These are phyloP conservation scores for Sinocyclocheilus maitianheensis DNA, from an alignment of 2,113 vertebrate genomes.

Conservation along the genomic window DNA sequence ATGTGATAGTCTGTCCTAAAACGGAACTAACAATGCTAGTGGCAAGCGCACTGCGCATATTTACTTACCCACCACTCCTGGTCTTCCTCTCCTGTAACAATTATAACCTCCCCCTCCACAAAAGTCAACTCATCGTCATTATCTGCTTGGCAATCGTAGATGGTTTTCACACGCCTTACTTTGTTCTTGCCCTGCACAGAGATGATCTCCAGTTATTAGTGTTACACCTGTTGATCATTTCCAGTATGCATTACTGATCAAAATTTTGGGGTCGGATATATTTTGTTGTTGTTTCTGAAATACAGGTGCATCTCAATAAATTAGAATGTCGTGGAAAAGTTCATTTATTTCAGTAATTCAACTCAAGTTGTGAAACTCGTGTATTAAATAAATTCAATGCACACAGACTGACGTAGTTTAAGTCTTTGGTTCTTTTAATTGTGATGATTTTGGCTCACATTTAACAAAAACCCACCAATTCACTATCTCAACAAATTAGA, in stretches of 20 bases:
- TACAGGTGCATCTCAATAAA: no score
- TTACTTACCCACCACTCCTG: constrained; percentile 92
- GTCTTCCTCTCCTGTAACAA: constrained; percentile 89
- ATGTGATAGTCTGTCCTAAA: neutral
- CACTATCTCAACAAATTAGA: no score
- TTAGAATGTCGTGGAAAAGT: no score
- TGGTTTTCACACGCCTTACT: constrained; percentile 86
- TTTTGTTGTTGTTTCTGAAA: neutral
- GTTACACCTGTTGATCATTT: neutral
- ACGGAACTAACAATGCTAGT: neutral
- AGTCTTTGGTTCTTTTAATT: no score
- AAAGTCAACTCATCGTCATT: constrained; percentile 89
- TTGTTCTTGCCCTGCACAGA: constrained; percentile 80
- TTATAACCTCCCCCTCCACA: constrained; percentile 85
- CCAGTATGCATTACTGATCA: neutral
- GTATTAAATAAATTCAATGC: no score
- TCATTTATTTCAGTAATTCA: no score
- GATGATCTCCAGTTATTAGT: neutral
- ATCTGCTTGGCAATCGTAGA: constrained; percentile 90
- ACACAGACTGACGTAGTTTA: no score
- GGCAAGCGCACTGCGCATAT: neutral
- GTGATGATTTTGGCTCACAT: no score
- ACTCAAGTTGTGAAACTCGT: no score
- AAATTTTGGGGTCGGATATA: neutral
- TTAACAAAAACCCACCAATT: no score